Percentiles rank a stretch among this genome's conserved stretches.
Evolutionary conservation across 64 coral and sea anemone species (phyloP).

Genomic region (Hydrozoanthus tunicans): DNA sequence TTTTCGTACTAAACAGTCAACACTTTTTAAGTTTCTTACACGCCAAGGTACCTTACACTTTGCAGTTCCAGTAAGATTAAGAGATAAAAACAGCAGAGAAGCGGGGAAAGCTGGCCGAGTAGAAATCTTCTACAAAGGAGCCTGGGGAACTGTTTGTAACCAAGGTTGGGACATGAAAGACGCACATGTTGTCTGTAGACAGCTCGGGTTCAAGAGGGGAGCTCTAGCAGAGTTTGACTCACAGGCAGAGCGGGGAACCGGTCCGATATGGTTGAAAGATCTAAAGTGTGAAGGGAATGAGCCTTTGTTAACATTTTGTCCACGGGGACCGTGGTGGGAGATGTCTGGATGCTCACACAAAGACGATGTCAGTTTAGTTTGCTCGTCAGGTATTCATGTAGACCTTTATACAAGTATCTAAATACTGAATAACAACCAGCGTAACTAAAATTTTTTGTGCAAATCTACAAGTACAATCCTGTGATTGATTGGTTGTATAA

Average conservation of each 20-base stretch:
- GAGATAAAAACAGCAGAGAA: too few species aligned
- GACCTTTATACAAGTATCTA: too few species aligned
- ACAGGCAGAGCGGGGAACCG: background rate
- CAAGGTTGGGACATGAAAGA: background rate
- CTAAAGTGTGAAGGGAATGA: constrained; percentile 8
- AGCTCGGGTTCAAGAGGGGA: background rate
- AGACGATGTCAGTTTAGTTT: background rate
- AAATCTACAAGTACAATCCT: too few species aligned
- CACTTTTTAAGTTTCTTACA: too few species aligned
- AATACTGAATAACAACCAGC: too few species aligned
- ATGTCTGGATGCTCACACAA: background rate
- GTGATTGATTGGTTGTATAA: too few species aligned
- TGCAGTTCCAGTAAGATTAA: constrained; percentile 26
- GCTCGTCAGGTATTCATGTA: background rate
- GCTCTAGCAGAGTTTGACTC: constrained; percentile 27
- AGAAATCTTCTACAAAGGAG: background rate
- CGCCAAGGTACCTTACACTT: background rate
- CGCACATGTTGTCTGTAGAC: background rate
- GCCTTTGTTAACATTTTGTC: background rate
- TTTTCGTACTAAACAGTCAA: too few species aligned
- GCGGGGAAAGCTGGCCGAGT: too few species aligned
- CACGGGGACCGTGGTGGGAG: constrained; percentile 3
- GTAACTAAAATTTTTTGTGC: too few species aligned
- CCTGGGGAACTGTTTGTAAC: too few species aligned
- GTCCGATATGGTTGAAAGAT: constrained; percentile 4